Evolutionary conservation across 2,113 vertebrate species (phyloP), one percentile per base, ranked within the genome.

Genomic region (Ailuropoda melanoleuca): DNA sequence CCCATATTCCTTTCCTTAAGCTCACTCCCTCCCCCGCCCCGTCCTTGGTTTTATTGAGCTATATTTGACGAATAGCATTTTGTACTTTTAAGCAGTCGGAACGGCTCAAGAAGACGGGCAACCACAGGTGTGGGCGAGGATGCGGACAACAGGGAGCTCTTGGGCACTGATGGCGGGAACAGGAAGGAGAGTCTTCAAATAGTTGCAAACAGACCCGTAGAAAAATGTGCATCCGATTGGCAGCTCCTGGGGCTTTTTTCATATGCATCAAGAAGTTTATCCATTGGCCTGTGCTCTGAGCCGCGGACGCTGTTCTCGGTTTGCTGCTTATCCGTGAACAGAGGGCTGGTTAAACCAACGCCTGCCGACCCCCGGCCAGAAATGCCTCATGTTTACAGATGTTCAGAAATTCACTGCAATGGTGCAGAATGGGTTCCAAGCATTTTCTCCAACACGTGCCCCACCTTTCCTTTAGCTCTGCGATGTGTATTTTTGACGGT

Each of bases 11-110:
- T 12, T 14, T 68, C 23, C 26, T 5, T n/a, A 26, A 37, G 11
- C 43, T 37, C 34, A 0, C 17, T 29, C 3, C 13, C 8, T 18
- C 15, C 21, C 4, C 46, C 8, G 18, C 19, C 55, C 66, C 34
- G 37, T 23, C n/a, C 9, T 37, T 4, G 9, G 15, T 34, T 50
- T 58, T 37, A 6, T 7, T 15, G 26, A 29, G 23, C 37, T 4
- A 18, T 17, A 15, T 21, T 0, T 4, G 48, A 3, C 17, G 3
- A 2, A 0, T 4, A 17, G 2, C 1, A 23, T 0, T 24, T 24
- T 17, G 1, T n/a, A 7, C 0, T 3, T 12, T 21, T 17, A 19
- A 23, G 82, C 29, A 4, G 34, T n/a, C 18, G 3, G 8, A 21
- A 11, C 7, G 26, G 43, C 43, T 77, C 26, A 50, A 43, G 7